Conservation (phyloP, 2,888 invertebrate genomes). For the Diplolepis rosae region DNA sequence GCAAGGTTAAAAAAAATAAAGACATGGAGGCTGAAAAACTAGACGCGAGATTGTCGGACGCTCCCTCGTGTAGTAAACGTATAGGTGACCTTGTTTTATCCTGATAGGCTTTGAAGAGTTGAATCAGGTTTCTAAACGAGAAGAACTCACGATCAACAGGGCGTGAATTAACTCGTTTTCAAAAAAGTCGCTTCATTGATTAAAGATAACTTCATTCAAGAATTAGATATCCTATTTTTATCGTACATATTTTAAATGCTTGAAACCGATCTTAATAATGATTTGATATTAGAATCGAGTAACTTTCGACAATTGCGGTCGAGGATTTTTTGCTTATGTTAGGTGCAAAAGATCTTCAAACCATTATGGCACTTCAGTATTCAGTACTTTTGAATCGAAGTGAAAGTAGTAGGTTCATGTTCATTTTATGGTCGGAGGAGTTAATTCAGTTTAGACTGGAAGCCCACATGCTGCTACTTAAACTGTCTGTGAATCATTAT, state of each 20-base stretch:
- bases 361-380: not conserved
- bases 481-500: constrained; percentile 22
- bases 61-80: constrained; percentile 20
- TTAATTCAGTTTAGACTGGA: constrained; percentile 20
- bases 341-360: constrained; percentile 9
- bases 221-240: not conserved
- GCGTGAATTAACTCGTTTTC: constrained; percentile 5
- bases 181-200: constrained; percentile 3
- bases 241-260: not conserved
- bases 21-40: constrained; percentile 34
- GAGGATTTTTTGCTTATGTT: not conserved
- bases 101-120: constrained; percentile 10
- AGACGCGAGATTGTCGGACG: constrained; percentile 23
- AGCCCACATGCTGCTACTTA: not conserved
- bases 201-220: constrained; percentile 1
- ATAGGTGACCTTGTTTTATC: constrained; percentile 26
- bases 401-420: constrained; percentile 24
- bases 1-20: constrained; percentile 61
- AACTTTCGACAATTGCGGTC: not conserved
- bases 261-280: constrained; percentile 6
- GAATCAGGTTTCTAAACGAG: constrained; percentile 4
- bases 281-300: not conserved
- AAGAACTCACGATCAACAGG: not conserved
- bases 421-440: not conserved
- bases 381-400: constrained; percentile 25